Evolutionary conservation across 2,888 invertebrate species (phyloP).

Genomic region (Euspilapteryx auroguttella): DNA sequence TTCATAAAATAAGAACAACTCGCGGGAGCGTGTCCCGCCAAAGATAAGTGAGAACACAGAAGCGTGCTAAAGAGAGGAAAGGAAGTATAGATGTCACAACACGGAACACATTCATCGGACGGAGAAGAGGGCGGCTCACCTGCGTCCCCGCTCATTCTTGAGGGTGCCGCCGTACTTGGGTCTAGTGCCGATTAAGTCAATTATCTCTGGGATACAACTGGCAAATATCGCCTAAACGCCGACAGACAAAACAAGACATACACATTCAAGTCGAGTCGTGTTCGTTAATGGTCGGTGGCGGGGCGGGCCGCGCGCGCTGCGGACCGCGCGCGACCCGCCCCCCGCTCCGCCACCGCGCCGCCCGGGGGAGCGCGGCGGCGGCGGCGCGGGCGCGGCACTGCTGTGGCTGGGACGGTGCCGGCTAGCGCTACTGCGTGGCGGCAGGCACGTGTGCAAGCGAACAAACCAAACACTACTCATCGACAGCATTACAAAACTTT

Average conservation of each 20-base stretch:
- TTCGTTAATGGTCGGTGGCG: conserved; percentile 12
- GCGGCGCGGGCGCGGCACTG: conserved; percentile 47
- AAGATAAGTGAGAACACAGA: conserved; percentile 62
- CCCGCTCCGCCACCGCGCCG: conserved; percentile 7
- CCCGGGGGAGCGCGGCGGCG: conserved; percentile 13
- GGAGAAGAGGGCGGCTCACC: conserved; percentile 81
- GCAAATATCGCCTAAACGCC: conserved; percentile 98
- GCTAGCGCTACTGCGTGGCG: conserved; percentile 64
- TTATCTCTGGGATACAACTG: conserved; percentile 99
- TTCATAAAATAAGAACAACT: conserved; percentile 55
- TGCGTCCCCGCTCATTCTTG: conserved; percentile 99
- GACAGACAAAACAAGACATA: conserved; percentile 66
- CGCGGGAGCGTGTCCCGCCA: conserved; percentile 54
- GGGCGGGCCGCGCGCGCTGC: conserved; percentile 23
- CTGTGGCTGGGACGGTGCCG: conserved; percentile 60
- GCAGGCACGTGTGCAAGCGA: conserved; percentile 64
- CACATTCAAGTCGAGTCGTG: conserved; percentile 47
- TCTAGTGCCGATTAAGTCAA: conserved; percentile 99
- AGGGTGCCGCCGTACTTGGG: conserved; percentile 99
- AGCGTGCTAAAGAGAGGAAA: conserved; percentile 64
- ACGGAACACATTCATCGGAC: conserved; percentile 65
- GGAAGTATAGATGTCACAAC: conserved; percentile 58
- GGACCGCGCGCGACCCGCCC: conserved; percentile 19
- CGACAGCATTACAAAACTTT: conserved; percentile 61
- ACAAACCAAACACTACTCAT: conserved; percentile 63